Base-by-base conservation (phyloP, 2,113 vertebrate genomes). In the Zosterops japonicus region DNA sequence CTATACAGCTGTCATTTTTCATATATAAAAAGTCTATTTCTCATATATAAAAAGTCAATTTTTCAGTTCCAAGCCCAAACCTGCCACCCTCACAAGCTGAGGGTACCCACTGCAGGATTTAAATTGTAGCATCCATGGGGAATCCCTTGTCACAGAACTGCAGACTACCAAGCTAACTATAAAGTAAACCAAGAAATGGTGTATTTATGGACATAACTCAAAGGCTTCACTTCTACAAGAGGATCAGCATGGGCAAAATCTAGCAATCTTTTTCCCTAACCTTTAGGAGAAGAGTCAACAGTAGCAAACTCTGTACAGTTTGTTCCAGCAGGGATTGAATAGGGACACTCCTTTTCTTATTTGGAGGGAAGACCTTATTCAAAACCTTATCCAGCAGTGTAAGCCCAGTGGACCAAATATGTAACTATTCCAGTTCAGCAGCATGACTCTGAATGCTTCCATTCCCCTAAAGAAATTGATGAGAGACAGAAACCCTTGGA, bases 101-200 rank as follows among this genome's bases (percentile, higher is more conserved):
- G 22, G 5, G 0, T 16, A 29, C 8, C 5, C 42, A 25, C 2
- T 9, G 25, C 24, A 67, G n/a, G 13, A 27, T 57, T 53, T 57
- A 61, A 70, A 55, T 13, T 2, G 0, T 1, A 69, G 31, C 0
- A 0, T 6, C 11, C 23, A 3, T 2, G 8, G 18, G 36, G 28
- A 81, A 93, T 5, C 33, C 28, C 15, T 74, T 69, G n/a, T 39
- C 31, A 44, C 18, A 33, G 44, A 72, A 55, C 8, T 15, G 24
- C 19, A 41, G 12, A 35, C 21, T 55, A 71, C 41, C 24, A 59
- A 0, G 3, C 21, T 59, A 31, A 71, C 17, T 52, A 35, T 14
- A 47, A 82, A 79, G 24, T 33, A 75, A 79, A 55, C 7, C 14
- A 60, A 14, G 39, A 92, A 41, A 1, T 7, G 17, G 44, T 50